A percentile compares a stretch with the other conserved stretches of the same genome.
These are phyloP conservation scores for Herminia tarsipennalis DNA, from an alignment of 2,888 invertebrate genomes.

Conservation along the genomic window DNA sequence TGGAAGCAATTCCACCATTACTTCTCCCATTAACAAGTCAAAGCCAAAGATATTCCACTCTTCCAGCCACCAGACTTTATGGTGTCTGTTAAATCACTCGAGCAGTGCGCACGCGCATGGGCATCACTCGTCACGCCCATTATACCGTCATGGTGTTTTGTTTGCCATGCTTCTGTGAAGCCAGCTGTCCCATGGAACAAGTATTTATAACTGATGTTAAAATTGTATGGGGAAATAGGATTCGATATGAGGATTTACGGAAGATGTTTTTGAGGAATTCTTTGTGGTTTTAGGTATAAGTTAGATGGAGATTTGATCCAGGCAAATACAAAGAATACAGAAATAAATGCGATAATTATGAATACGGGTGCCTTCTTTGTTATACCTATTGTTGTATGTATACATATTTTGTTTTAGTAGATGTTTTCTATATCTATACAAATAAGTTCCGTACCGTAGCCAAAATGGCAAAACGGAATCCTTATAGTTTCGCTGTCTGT, in stretches of 20 bases:
- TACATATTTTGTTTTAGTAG: too few relatives aligned
- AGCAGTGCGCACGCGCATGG: slow-evolving; percentile 20
- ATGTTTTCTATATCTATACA: too few relatives aligned
- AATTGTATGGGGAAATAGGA: slow-evolving; percentile 49
- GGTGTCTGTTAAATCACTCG: slow-evolving; percentile 51
- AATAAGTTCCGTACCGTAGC: too few relatives aligned
- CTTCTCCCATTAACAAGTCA: background rate
- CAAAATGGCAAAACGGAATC: too few relatives aligned
- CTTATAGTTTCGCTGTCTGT: too few relatives aligned
- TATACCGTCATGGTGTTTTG: slow-evolving; percentile 49
- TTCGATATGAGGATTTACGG: slow-evolving; percentile 22
- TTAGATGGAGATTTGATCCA: too few relatives aligned
- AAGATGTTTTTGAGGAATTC: slow-evolving; percentile 9
- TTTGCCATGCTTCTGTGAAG: slow-evolving; percentile 34
- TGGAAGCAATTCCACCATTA: background rate
- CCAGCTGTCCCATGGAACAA: slow-evolving; percentile 48
- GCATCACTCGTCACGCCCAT: slow-evolving; percentile 51
- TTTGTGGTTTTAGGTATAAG: slow-evolving; percentile 3
- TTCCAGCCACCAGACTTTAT: slow-evolving; percentile 24
- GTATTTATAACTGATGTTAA: slow-evolving; percentile 42
- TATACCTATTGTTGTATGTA: too few relatives aligned
- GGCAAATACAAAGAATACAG: too few relatives aligned
- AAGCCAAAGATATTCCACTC: background rate
- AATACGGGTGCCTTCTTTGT: too few relatives aligned
- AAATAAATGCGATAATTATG: too few relatives aligned